Evolutionary conservation across 2,113 vertebrate genomes (phyloP).

Genomic region (Canis aureus): DNA sequence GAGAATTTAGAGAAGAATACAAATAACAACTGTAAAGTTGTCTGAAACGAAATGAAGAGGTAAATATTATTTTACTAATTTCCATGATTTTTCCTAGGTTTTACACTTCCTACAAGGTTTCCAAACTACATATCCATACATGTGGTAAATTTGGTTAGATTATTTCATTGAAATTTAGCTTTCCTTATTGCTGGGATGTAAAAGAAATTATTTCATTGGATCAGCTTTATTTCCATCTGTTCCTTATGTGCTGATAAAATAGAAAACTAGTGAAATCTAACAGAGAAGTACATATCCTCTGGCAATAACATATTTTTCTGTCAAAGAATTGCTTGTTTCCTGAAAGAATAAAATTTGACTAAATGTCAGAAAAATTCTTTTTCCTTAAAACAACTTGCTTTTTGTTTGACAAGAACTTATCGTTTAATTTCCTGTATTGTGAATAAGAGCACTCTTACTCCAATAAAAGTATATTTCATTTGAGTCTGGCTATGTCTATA

Average conservation of each 20-base stretch:
- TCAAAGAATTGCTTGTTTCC: slow-evolving; percentile 82
- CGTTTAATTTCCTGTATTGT: slow-evolving; percentile 75
- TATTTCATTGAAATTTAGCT: slow-evolving; percentile 79
- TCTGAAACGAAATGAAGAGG: slow-evolving; percentile 74
- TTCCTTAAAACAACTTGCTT: slow-evolving; percentile 71
- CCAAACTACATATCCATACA: slow-evolving; percentile 60
- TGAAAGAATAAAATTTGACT: slow-evolving; percentile 79
- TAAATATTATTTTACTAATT: slow-evolving; percentile 80
- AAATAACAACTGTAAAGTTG: slow-evolving; percentile 74
- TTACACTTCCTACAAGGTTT: slow-evolving; percentile 78
- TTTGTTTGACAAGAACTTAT: slow-evolving; percentile 71
- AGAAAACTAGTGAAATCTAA: slow-evolving; percentile 78
- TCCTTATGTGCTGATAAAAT: slow-evolving; percentile 83
- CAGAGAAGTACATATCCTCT: slow-evolving; percentile 77
- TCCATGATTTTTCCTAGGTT: background rate
- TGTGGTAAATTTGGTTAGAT: slow-evolving; percentile 66
- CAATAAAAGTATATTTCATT: slow-evolving; percentile 64
- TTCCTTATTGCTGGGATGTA: slow-evolving; percentile 67
- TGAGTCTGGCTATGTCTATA: slow-evolving; percentile 4
- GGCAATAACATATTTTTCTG: slow-evolving; percentile 83
- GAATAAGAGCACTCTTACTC: slow-evolving; percentile 63
- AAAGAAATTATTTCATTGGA: slow-evolving; percentile 79
- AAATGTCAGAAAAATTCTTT: slow-evolving; percentile 78
- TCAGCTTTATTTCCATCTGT: slow-evolving; percentile 80
- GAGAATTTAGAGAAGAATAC: slow-evolving; percentile 67